phyloP scores from a whole-genome alignment of 2,888 invertebrate genomes.

The Galerucella calmariensis region DNA sequence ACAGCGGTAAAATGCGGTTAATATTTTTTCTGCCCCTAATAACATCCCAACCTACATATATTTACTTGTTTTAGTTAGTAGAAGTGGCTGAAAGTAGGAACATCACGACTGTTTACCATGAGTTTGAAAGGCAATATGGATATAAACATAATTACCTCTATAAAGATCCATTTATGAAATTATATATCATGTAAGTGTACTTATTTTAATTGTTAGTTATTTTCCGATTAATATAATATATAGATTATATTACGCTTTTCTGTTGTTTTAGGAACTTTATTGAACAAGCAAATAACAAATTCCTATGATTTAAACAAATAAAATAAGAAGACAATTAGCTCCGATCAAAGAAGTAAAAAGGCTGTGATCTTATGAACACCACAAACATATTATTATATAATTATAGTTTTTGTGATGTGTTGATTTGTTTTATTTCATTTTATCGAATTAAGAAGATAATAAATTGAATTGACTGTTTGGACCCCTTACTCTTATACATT shows the following conservation, averaged over 20 bases:
- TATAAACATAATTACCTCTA: slow-evolving; percentile 53
- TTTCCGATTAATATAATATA: slow-evolving; percentile 42
- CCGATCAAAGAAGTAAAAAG: slow-evolving; percentile 45
- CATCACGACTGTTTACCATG: slow-evolving; percentile 44
- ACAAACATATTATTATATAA: slow-evolving; percentile 10
- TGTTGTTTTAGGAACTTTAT: slow-evolving; percentile 41
- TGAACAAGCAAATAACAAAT: slow-evolving; percentile 11
- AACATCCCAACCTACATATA: no score
- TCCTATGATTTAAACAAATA: slow-evolving; percentile 1
- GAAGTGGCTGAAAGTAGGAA: slow-evolving; percentile 44
- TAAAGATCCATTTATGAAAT: slow-evolving; percentile 55
- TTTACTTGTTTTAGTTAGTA: slow-evolving; percentile 47
- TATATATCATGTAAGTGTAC: slow-evolving; percentile 56
- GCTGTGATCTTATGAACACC: slow-evolving; percentile 41
- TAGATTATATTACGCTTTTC: background rate
- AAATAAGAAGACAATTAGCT: slow-evolving; percentile 30
- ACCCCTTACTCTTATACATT: no score
- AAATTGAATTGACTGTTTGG: no score
- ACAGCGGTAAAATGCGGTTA: no score
- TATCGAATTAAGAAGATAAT: background rate
- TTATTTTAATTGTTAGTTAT: background rate
- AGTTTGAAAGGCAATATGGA: slow-evolving; percentile 45
- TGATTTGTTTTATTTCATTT: slow-evolving; percentile 3
- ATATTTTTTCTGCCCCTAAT: no score
- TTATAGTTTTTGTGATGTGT: slow-evolving; percentile 10